Base-by-base conservation (phyloP, 1,140 invertebrate genomes). In the Papilio glaucus region DNA sequence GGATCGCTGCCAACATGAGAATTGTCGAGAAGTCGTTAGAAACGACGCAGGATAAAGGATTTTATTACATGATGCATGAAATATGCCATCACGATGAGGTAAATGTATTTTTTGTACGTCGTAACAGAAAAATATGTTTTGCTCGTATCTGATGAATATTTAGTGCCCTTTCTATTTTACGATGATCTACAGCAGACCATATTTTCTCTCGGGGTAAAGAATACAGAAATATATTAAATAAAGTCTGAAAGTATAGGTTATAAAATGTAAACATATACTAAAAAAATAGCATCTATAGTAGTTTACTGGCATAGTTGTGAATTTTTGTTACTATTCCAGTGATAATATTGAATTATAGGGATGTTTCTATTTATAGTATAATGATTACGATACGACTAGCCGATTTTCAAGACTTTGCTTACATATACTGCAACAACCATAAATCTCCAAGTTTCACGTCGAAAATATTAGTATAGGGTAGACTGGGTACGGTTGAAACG, bases 1-100 rank as follows among this genome's bases (percentile, higher is more conserved):
- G 67, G 67, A 69, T 29, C 41, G 26, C 13, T 69, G 67, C 67
- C 67, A 69, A 69, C 24, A 69, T 53, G 41, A 53, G 18, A 69
- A 69, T 49, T 53, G 67, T 69, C 26, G 67, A 69, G 67, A 69
- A 69, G 42, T 69, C 67, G 67, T 69, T 69, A 69, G 45, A 53
- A 69, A 69, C 67, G 67, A 49, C 67, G 67, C 1, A 69, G 42
- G 67, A 69, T 69, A 69, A 69, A 69, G 42, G 67, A 69, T 69
- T 69, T 69, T 69, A 69, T 69, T 69, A 69, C 41, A 42, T 42
- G 67, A 38, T 65, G 41, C 37, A 69, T 69, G 67, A 69, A 69
- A 49, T 69, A 69, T 69, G 67, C 42, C 24, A 26, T 37, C 49
- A 57, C 49, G 49, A 57, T 57, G 49, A 57, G 49, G 49, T 57